Evolutionary conservation across 2,888 invertebrate genomes (phyloP), one percentile per base, ranked within the genome.

Genomic region (Brenthis ino): DNA sequence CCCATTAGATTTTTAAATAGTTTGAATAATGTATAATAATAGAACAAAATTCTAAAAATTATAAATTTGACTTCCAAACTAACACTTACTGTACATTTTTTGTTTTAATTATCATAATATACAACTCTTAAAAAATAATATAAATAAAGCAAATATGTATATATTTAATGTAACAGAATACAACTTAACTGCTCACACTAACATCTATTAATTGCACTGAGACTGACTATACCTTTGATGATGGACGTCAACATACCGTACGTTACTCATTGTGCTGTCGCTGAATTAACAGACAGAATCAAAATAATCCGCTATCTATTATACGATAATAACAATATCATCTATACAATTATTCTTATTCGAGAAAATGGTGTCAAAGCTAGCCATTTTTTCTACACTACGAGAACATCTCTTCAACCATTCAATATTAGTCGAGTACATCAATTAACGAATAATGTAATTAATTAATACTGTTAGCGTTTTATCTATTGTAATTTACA

Each of bases 291-390:
- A 87, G 89, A 89, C 91, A 89, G 88, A 86, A 89, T 86, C 87
- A 87, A 88, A 90, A 89, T 90, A 91, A 88, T 89, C 86, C 84
- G 84, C 87, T 85, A 89, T 87, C 85, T 85, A 86, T 86, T 89
- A 82, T 86, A 85, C 58, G 65, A 65, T 68, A 51, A 70, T 70
- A 63, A 63, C 85, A 88, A 70, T 70, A 63, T 53, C 84, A 88
- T 87, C 86, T 87, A 86, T 85, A 83, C 84, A 88, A 86, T 28
- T 28, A 28, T 28, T 28, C 28, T 86, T 61, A 84, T 82, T 28
- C 48, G n/a, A 80, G 83, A 77, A 85, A 86, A 85, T 80, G 83
- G 82, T 83, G 84, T 83, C 82, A 80, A 80, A 80, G 81, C 80
- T 79, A 85, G 76, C 77, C 80, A 80, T 82, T 80, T 82, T 81